A percentile compares a stretch with the other conserved stretches of the same genome.
These are phyloP conservation scores for Heliconius hortense DNA, from an alignment of 2,888 invertebrate genomes.

Conservation along the genomic window DNA sequence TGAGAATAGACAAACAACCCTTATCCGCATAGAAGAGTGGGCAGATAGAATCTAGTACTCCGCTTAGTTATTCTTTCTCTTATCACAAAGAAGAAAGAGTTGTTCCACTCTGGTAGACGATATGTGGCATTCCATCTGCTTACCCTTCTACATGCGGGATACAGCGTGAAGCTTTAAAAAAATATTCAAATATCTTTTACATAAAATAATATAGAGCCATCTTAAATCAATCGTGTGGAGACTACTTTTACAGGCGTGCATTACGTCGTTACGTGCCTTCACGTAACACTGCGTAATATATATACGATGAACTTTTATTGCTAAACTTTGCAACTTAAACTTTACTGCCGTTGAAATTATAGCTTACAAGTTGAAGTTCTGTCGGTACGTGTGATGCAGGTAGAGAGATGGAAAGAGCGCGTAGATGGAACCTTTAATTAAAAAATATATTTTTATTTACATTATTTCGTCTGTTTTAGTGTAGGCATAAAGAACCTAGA, in stretches of 20 bases:
- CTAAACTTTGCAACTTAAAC: constrained; percentile 29
- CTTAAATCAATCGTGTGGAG: constrained; percentile 4
- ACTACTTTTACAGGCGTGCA: background rate
- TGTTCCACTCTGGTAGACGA: no score
- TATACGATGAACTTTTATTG: constrained; percentile 35
- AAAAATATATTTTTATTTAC: background rate
- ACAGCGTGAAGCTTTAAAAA: background rate
- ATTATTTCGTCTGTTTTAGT: background rate
- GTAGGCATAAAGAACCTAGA: background rate
- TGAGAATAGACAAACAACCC: no score
- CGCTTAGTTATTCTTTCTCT: no score
- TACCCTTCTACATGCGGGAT: background rate
- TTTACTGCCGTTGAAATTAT: constrained; percentile 19
- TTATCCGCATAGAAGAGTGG: no score
- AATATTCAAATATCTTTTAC: background rate
- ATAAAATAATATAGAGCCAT: background rate
- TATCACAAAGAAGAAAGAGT: no score
- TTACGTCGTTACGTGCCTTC: constrained; percentile 20
- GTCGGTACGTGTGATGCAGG: constrained; percentile 19
- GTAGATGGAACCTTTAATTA: background rate
- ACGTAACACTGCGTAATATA: constrained; percentile 28
- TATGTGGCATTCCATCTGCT: background rate
- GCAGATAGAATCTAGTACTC: no score
- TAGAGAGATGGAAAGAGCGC: background rate
- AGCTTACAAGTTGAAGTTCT: constrained; percentile 19